Evolutionary conservation across 2,888 invertebrate genomes (phyloP).

Genomic region (Adineta ricciae): DNA sequence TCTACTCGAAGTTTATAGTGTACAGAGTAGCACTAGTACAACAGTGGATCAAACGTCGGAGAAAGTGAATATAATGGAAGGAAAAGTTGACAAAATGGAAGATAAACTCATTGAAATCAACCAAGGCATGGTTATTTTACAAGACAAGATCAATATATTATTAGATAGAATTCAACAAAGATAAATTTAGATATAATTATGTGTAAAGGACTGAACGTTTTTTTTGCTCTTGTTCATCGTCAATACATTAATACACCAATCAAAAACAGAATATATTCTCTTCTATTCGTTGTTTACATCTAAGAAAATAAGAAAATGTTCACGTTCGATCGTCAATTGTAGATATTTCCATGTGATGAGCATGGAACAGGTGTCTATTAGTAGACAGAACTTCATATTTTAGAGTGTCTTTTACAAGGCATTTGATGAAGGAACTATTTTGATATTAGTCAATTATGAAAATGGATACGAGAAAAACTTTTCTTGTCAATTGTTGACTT

Average conservation of each 20-base stretch:
- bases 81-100: background rate
- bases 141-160: background rate
- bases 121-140: background rate
- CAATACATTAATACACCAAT: background rate
- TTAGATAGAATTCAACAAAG: background rate
- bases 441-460: background rate
- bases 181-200: background rate
- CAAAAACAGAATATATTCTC: background rate
- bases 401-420: too few relatives aligned
- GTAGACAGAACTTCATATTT: too few relatives aligned
- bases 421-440: background rate
- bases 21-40: background rate
- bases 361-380: too few relatives aligned
- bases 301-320: too few relatives aligned
- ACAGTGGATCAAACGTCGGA: background rate
- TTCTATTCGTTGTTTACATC: background rate
- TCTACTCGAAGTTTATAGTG: conserved; percentile 38
- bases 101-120: background rate
- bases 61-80: background rate
- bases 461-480: background rate
- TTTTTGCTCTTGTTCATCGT: background rate
- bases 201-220: too few relatives aligned
- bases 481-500: too few relatives aligned
- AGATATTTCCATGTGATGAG: too few relatives aligned
- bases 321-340: too few relatives aligned